Evolutionary conservation across 2,113 vertebrate genomes (phyloP).

Genomic region (Mesoclemmys tuberculata): DNA sequence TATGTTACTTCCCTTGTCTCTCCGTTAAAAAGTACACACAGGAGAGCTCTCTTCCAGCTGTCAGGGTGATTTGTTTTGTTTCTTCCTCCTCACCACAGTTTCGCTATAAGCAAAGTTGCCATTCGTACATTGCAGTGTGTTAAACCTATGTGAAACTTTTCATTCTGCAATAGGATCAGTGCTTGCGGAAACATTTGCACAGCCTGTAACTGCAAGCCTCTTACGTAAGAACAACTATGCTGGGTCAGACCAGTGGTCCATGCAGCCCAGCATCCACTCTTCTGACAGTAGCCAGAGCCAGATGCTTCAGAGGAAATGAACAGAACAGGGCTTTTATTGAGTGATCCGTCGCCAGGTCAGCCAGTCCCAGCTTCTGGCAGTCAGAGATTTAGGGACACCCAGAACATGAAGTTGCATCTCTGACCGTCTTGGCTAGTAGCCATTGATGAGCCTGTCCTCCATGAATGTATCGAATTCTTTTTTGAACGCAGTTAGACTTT

Average conservation of each 20-base stretch:
- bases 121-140: background rate
- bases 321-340: background rate
- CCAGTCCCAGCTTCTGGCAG: background rate
- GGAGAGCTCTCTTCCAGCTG: background rate
- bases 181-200: background rate
- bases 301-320: background rate
- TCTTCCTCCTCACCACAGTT: background rate
- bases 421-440: background rate
- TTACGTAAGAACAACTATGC: background rate
- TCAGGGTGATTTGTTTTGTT: background rate
- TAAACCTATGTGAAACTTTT: background rate
- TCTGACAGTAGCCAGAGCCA: background rate
- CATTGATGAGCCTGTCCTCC: background rate
- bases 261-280: background rate
- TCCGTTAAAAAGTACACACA: background rate
- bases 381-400: background rate
- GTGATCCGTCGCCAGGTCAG: background rate
- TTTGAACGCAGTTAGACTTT: background rate
- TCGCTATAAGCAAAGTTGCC: background rate
- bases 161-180: fast-evolving
- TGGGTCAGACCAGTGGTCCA: background rate
- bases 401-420: background rate
- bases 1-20: background rate
- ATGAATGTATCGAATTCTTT: background rate
- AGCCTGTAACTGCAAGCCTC: background rate